phyloP scores from a whole-genome alignment of 2,888 invertebrate genomes.

The Oscheius onirici region DNA sequence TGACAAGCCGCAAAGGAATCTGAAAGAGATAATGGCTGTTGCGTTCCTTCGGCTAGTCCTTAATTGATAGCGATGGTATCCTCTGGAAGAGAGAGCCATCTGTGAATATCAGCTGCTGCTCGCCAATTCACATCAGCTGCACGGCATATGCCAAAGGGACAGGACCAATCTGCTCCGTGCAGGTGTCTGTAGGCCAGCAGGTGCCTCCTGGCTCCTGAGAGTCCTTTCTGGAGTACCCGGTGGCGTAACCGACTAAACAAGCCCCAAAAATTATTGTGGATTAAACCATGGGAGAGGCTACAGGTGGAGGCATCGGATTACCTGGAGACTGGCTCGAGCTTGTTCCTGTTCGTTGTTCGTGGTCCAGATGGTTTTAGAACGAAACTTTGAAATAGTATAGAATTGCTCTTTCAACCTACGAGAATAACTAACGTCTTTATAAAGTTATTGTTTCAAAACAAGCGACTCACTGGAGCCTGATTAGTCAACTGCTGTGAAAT shows the following conservation, averaged over 20 bases:
- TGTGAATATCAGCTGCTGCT: constrained; percentile 28
- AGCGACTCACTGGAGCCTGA: too few relatives aligned
- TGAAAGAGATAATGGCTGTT: constrained; percentile 12
- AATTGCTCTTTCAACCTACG: too few relatives aligned
- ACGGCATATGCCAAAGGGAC: constrained; percentile 24
- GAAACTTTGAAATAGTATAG: too few relatives aligned
- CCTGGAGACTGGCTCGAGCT: neutral
- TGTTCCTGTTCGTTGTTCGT: too few relatives aligned
- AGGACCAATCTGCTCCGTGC: constrained; percentile 18
- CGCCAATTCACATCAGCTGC: constrained; percentile 18
- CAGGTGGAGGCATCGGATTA: constrained; percentile 19
- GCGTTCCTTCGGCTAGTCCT: neutral
- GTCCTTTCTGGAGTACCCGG: neutral
- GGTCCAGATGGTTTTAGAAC: too few relatives aligned
- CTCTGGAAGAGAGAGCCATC: constrained; percentile 7
- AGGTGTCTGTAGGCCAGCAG: constrained; percentile 25
- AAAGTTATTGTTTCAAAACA: too few relatives aligned
- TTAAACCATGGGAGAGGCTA: neutral
- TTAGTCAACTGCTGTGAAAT: too few relatives aligned
- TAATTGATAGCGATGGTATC: neutral
- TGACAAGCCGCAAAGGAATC: constrained; percentile 10
- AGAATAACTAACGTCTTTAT: too few relatives aligned
- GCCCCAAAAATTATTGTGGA: constrained; percentile 6
- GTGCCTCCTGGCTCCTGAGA: constrained; percentile 16
- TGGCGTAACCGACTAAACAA: constrained; percentile 22